phyloP scores from a whole-genome alignment of 1,140 invertebrate genomes.

The Vollenhovia emeryi region DNA sequence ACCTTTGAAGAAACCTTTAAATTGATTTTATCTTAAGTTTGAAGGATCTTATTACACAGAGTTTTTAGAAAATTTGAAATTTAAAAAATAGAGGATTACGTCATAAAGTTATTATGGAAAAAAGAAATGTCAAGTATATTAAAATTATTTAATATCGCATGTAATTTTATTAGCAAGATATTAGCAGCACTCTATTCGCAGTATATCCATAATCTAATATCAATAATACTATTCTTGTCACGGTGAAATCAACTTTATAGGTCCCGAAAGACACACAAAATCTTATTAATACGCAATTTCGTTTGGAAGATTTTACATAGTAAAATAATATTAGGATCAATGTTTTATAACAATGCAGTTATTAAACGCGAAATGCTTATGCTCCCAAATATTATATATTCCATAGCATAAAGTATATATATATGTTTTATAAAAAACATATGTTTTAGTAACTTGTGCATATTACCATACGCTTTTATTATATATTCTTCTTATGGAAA shows the following conservation, averaged over 20 bases:
- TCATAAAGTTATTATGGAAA: not conserved
- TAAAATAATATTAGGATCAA: slow-evolving; percentile 36
- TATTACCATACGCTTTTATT: slow-evolving; percentile 32
- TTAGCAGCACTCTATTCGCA: not conserved
- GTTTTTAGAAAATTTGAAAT: not conserved
- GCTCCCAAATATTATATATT: slow-evolving; percentile 32
- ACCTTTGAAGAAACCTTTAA: slow-evolving; percentile 13
- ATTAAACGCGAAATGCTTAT: slow-evolving; percentile 23
- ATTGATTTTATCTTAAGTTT: not conserved
- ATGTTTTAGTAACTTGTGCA: slow-evolving; percentile 7
- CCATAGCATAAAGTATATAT: slow-evolving; percentile 27
- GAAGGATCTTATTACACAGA: not conserved
- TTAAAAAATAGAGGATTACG: not conserved
- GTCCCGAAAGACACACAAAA: not conserved
- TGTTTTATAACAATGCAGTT: slow-evolving; percentile 29
- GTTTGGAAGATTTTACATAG: slow-evolving; percentile 31
- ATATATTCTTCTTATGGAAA: slow-evolving; percentile 24
- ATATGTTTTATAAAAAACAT: slow-evolving; percentile 42
- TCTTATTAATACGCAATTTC: not conserved
- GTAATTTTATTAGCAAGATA: not conserved
- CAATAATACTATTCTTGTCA: not conserved
- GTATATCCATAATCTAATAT: not conserved
- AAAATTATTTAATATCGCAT: not conserved
- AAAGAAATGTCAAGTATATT: not conserved
- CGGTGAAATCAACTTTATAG: not conserved